phyloP scores from a whole-genome alignment of 1,140 invertebrate species.

The Nixonia krombeini region DNA sequence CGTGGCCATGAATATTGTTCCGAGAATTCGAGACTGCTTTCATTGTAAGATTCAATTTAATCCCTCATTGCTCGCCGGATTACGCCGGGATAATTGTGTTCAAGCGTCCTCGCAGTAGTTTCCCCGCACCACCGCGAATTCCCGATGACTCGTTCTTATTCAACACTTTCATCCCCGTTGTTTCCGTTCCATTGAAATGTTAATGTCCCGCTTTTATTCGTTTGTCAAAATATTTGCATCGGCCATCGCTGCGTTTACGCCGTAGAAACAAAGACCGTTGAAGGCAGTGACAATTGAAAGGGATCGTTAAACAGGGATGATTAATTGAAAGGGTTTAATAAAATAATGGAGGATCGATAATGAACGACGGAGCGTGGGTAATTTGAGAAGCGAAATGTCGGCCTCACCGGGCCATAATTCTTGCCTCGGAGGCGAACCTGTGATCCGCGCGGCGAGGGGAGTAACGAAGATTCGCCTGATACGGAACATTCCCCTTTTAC shows the following conservation, averaged over 20 bases:
- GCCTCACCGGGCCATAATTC: no score
- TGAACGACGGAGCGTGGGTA: conserved; percentile 5
- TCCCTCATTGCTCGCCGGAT: conserved; percentile 26
- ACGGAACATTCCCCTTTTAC: conserved; percentile 22
- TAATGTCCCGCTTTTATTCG: background rate
- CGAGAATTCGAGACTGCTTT: conserved; percentile 11
- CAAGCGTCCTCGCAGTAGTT: conserved; percentile 7
- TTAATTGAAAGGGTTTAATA: no score
- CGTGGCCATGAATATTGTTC: conserved; percentile 7
- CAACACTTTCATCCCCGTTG: background rate
- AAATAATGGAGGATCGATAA: no score
- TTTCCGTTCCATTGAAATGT: background rate
- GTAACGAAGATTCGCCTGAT: conserved; percentile 18
- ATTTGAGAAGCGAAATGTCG: no score
- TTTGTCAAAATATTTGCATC: no score
- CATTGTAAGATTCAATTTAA: conserved; percentile 31
- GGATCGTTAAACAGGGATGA: no score
- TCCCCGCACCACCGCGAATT: background rate
- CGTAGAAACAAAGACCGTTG: no score
- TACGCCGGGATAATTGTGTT: conserved; percentile 23
- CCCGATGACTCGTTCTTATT: background rate
- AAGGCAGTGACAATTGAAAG: no score
- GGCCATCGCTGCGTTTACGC: no score
- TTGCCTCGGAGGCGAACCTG: no score
- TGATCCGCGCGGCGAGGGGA: background rate